Evolutionary conservation across 64 coral and sea anemone genomes (phyloP).

Genomic region (Pocillopora damicornis): DNA sequence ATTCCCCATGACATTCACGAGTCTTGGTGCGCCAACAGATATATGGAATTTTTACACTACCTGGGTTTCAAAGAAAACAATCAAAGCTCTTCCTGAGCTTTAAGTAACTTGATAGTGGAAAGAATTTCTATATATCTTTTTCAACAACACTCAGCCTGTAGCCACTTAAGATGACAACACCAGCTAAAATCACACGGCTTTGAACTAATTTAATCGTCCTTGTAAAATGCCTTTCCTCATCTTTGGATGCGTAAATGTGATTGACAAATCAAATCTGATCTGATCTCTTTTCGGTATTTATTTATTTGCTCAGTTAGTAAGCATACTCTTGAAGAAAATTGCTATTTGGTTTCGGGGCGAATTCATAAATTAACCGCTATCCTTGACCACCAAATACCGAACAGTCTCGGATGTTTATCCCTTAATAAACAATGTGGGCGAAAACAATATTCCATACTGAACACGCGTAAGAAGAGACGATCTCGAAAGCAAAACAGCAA

Average conservation of each 20-base stretch:
- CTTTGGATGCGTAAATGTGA: neutral
- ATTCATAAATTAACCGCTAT: slow-evolving; percentile 19
- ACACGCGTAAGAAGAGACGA: neutral
- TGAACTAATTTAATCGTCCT: neutral
- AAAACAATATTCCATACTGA: neutral
- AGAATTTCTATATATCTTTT: slow-evolving; percentile 5
- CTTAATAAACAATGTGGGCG: slow-evolving; percentile 8
- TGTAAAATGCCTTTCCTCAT: neutral
- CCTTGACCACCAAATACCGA: slow-evolving; percentile 22
- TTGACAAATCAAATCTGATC: slow-evolving; percentile 28
- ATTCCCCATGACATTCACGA: neutral
- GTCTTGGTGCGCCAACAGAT: neutral
- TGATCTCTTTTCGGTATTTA: slow-evolving; percentile 17
- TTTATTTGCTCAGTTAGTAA: slow-evolving; percentile 3
- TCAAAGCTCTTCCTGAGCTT: neutral
- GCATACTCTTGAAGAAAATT: slow-evolving; percentile 3
- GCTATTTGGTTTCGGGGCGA: slow-evolving; percentile 1
- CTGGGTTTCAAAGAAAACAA: slow-evolving; percentile 16
- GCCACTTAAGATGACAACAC: slow-evolving; percentile 28
- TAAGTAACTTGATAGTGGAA: neutral
- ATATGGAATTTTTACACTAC: slow-evolving; percentile 8
- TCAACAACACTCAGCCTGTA: neutral
- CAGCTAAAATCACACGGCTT: neutral
- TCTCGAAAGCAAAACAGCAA: neutral
- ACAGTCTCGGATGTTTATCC: slow-evolving; percentile 22